Evolutionary conservation across 2,113 vertebrate species (phyloP).

Genomic region (Dryoscopus gambensis): DNA sequence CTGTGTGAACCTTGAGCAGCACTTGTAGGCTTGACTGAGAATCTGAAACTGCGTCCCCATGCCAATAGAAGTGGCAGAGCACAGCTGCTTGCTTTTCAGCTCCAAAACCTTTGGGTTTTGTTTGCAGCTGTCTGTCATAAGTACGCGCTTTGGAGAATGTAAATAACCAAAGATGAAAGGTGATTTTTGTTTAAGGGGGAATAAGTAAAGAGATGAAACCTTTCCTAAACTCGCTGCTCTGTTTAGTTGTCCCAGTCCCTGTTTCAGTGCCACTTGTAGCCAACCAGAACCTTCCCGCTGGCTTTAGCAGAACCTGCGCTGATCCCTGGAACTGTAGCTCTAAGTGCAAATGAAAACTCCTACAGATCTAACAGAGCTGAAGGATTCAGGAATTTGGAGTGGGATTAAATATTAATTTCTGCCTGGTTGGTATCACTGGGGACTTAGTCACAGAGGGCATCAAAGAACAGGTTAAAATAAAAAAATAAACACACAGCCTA

Average conservation of each 20-base stretch:
- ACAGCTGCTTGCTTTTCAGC: slow-evolving; percentile 37
- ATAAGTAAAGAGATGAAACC: neutral
- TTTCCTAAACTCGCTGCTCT: neutral
- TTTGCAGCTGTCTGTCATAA: slow-evolving; percentile 41
- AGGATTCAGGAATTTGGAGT: neutral
- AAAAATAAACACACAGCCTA: neutral
- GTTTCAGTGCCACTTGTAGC: neutral
- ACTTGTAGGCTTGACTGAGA: neutral
- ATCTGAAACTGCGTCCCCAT: neutral
- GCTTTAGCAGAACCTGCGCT: neutral
- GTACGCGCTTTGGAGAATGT: slow-evolving; percentile 22
- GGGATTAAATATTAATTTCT: neutral
- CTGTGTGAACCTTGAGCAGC: neutral
- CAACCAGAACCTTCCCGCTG: neutral
- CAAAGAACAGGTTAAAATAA: neutral
- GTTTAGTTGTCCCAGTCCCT: neutral
- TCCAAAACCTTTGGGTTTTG: slow-evolving; percentile 46
- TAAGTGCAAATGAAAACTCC: neutral
- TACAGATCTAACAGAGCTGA: neutral
- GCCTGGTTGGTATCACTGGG: neutral
- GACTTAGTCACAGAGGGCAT: neutral
- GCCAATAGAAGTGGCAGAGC: slow-evolving; percentile 2
- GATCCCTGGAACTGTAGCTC: neutral
- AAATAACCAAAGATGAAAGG: slow-evolving; percentile 50
- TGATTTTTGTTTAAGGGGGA: neutral